phyloP scores from a whole-genome alignment of 2,797 vertebrate genomes.

The Microctenopoma stevenorrisi region DNA sequence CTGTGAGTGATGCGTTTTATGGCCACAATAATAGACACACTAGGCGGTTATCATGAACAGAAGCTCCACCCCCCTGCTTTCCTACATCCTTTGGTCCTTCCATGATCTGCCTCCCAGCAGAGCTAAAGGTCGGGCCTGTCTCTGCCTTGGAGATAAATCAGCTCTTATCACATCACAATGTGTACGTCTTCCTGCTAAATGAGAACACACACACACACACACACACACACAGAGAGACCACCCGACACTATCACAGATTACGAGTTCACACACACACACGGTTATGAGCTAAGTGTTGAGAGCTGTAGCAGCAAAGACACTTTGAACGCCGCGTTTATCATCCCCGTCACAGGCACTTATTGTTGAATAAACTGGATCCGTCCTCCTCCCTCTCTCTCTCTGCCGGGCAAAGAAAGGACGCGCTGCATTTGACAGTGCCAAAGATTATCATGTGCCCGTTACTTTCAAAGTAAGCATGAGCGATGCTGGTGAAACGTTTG shows the following conservation, averaged over 20 bases:
- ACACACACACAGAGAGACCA: background rate
- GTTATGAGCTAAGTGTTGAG: slow-evolving; percentile 8
- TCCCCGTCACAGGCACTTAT: slow-evolving; percentile 61
- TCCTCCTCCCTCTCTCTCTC: slow-evolving; percentile 1
- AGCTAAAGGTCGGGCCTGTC: slow-evolving; percentile 71
- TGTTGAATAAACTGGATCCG: slow-evolving; percentile 49
- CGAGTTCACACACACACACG: background rate
- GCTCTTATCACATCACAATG: slow-evolving; percentile 64
- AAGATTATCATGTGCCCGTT: slow-evolving; percentile 35
- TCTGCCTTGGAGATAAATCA: slow-evolving; percentile 64
- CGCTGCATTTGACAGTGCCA: slow-evolving; percentile 27
- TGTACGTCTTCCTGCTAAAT: slow-evolving; percentile 41
- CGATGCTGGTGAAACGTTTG: slow-evolving; percentile 17
- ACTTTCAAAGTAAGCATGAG: slow-evolving; percentile 42
- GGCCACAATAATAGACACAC: background rate
- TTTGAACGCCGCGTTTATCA: slow-evolving; percentile 66
- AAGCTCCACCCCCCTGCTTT: background rate
- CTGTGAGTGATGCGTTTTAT: background rate
- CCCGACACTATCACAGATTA: slow-evolving; percentile 20
- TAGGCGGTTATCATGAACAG: background rate
- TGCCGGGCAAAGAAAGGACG: slow-evolving; percentile 28
- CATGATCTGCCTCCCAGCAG: slow-evolving; percentile 10
- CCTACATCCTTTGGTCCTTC: background rate
- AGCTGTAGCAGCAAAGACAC: slow-evolving; percentile 34
- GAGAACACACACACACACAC: slow-evolving; percentile 20